Evolutionary conservation across 2,888 invertebrate species (phyloP), one percentile per base, ranked within the genome.

Genomic region (Sylvicola fuscatus): DNA sequence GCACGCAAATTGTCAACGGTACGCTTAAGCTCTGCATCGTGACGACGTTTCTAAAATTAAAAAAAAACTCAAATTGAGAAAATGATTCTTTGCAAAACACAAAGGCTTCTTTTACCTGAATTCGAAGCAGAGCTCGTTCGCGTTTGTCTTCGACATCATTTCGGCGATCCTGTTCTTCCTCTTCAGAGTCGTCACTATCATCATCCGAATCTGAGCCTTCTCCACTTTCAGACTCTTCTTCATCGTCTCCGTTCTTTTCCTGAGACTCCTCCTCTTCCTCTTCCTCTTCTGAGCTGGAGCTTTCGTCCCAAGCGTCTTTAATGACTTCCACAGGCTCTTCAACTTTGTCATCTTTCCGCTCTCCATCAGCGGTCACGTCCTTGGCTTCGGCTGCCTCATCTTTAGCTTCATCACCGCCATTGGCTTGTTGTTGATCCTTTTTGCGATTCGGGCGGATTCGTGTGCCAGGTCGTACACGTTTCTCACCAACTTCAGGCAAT

Each of bases 241-340:
- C 51, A 42, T 66, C 66, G 14, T 59, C 60, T 28, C 62, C 60
- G 33, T 60, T 53, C 6, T 57, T 57, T 16, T 57, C 57, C 27
- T 50, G 49, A 14, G 56, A 53, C 15, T 45, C 45, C 14, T 64
- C 67, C 14, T 63, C 69, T 14, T 42, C 27, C 37, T 68, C 68
- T 17, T 29, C 29, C 8, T 64, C 67, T 14, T 63, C 69, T 5
- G 68, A 68, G 2, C 62, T 62, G 32, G 76, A 76, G 40, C 76
- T 77, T 1, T 77, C 80, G 58, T 86, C 86, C 84, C 86, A 86
- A 0, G 81, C 70, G 47, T 86, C 82, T 53, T 86, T 84, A 1
- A 86, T 72, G 40, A 72, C 70, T 44, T 64, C 68, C 8, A 65
- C 54, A 39, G 46, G 48, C 36, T 50, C 52, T 27, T 56, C 30